Conservation (phyloP, 2,888 invertebrate genomes). For the Trissolcus japonicus region DNA sequence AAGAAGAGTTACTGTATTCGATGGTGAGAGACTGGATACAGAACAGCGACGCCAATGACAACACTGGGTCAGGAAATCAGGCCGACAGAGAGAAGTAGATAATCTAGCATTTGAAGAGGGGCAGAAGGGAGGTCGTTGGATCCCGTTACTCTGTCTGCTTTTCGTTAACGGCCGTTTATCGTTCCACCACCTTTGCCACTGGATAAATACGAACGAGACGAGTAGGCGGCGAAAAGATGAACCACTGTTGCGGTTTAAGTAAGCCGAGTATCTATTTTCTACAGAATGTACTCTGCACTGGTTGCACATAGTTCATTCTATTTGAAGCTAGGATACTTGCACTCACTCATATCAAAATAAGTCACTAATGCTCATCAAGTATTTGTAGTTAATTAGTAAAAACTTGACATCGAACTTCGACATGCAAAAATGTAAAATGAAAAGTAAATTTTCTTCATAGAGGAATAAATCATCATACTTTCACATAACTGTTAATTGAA, state of each 20-base stretch:
- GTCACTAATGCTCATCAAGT: constrained; percentile 31
- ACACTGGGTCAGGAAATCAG: constrained; percentile 58
- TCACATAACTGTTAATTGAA: too few species aligned
- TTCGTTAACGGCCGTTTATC: constrained; percentile 45
- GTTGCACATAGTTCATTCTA: constrained; percentile 21
- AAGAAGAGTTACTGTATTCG: constrained; percentile 59
- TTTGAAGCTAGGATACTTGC: constrained; percentile 32
- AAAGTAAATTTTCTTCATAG: too few species aligned
- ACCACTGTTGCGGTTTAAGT: constrained; percentile 47
- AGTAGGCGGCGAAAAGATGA: constrained; percentile 59
- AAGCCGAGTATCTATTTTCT: constrained; percentile 39
- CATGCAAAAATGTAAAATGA: too few species aligned
- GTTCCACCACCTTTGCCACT: constrained; percentile 24
- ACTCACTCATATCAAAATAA: constrained; percentile 28
- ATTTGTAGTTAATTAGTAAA: constrained; percentile 24
- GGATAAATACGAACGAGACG: constrained; percentile 53
- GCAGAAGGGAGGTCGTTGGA: constrained; percentile 9
- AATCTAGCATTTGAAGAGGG: constrained; percentile 39
- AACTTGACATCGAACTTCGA: too few species aligned
- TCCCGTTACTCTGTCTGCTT: constrained; percentile 53
- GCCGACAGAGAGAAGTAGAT: constrained; percentile 54
- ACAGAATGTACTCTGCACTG: constrained; percentile 13
- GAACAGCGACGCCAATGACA: constrained; percentile 52
- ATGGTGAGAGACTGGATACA: constrained; percentile 41
- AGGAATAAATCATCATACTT: too few species aligned